phyloP scores from a whole-genome alignment of 2,797 vertebrate species.

The Leucoraja ocellata region DNA sequence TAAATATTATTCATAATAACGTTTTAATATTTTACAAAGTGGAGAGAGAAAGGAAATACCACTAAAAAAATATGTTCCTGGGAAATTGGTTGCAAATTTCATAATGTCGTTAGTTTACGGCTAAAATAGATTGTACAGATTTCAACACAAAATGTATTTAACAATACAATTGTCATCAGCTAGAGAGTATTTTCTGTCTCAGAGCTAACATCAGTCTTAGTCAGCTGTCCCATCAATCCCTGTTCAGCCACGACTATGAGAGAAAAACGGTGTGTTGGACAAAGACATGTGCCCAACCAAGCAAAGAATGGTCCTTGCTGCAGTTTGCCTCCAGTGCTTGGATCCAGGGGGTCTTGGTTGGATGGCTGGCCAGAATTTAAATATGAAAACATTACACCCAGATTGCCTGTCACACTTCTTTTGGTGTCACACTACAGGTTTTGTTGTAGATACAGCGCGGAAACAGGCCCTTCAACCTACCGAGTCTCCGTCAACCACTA shows the following conservation, averaged over 20 bases:
- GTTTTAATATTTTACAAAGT: background rate
- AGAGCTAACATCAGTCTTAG: background rate
- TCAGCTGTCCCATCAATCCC: background rate
- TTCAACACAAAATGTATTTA: background rate
- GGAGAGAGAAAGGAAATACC: background rate
- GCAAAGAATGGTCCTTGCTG: background rate
- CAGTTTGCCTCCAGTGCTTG: background rate
- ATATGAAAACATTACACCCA: background rate
- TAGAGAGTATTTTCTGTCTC: slow-evolving; percentile 3
- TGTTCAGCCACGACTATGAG: background rate
- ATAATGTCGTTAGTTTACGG: background rate
- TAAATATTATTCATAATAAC: background rate
- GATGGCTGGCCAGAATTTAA: background rate
- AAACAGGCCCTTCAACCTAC: no score
- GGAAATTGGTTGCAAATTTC: background rate
- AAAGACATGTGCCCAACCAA: background rate
- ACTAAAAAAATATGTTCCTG: background rate
- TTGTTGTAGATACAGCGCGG: no score
- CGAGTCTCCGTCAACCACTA: no score
- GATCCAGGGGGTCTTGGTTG: background rate
- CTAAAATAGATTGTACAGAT: background rate
- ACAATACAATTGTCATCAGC: background rate
- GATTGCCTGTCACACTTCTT: background rate
- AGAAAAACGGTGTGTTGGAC: background rate
- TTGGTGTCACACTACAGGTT: background rate